Evolutionary conservation across 2,888 invertebrate species (phyloP), one percentile per base, ranked within the genome.

Genomic region (Tricholauxania praeusta): DNA sequence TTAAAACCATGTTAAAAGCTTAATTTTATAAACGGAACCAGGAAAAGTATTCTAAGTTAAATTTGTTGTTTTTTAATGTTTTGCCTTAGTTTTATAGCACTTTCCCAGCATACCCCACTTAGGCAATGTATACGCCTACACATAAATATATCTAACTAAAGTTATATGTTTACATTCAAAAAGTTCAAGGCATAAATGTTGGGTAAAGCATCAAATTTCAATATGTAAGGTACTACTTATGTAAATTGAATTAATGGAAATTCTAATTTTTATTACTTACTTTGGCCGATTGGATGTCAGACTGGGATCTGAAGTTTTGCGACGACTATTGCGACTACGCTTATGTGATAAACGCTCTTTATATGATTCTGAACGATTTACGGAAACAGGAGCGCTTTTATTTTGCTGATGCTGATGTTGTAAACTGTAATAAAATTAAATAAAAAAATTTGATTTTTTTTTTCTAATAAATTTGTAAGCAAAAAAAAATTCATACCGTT

Each of bases 251-350:
- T 22, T 2, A 22, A 28, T 28, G 28, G 4, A 28, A 4, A 28
- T 28, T 28, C 28, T 28, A 55, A 28, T 63, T 14, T 47, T 47
- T 62, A 53, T 15, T 77, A 89, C 91, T 91, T 85, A 92, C 91
- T 83, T 86, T 76, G 91, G 91, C 85, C 92, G 92, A 39, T 39
- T 39, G 77, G 92, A 92, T 71, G 86, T 82, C 81, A 93, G 90
- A 88, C 93, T 93, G 63, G 94, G 94, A 89, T 94, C 94, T 83
- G 94, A 94, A 81, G 93, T 93, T 88, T 94, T 94, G 82, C 94
- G 89, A 81, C 92, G 91, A 84, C 92, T 92, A 74, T 85, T 87
- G 76, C 92, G 89, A 84, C 92, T 92, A 81, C 93, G 90, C 82
- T 89, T 89, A 90, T 92, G 90, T 15, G 90, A 90, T 80, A 91